Base-by-base conservation (phyloP, 2,888 invertebrate genomes). In the Spicauda simplicius region DNA sequence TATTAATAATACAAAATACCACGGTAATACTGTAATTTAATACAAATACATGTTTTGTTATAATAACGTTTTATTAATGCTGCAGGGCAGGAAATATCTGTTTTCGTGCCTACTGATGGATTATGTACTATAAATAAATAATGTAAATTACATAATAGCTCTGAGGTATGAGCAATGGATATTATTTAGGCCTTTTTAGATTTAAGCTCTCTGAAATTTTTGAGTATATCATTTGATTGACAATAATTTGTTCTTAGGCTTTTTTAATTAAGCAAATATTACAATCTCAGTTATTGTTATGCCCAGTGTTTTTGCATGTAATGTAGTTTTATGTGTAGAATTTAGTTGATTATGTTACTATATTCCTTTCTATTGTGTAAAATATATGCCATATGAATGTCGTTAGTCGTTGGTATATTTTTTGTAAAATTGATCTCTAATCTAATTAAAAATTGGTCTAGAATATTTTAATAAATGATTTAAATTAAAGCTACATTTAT, bases 191-290 rank as follows among this genome's bases (percentile, higher is more conserved):
- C 45, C 45, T 12, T 25, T 54, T 58, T 58, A 64, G 57, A 64
- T 37, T 52, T 64, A 58, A 64, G 57, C 37, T 64, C 57, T 58
- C 52, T 41, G 37, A 52, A 64, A 64, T 52, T 57, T 52, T 10
- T 57, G 19, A 50, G 55, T 48, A 62, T 70, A 69, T 69, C 63
- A 66, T 65, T 70, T 65, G 30, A 56, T 70, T 64, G 73, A 71
- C 72, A 74, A 74, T 74, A 74, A 74, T 71, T 64, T 64, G 52
- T 58, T 64, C 37, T 57, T 56, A 57, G 52, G 52, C 52, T 64
- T 58, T 64, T 25, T 37, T 33, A n/a, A 50, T 50, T 37, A 45
- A 16, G 7, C n/a, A 41, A 41, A 41, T 41, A 41, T 41, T 41
- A 48, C 25, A 63, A 64, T 64, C 19, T 57, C 64, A 56, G 56